A percentile compares a stretch with the other conserved stretches of the same genome.
Evolutionary conservation across 2,797 vertebrate species (phyloP).

Genomic region (Polyboroides typus): DNA sequence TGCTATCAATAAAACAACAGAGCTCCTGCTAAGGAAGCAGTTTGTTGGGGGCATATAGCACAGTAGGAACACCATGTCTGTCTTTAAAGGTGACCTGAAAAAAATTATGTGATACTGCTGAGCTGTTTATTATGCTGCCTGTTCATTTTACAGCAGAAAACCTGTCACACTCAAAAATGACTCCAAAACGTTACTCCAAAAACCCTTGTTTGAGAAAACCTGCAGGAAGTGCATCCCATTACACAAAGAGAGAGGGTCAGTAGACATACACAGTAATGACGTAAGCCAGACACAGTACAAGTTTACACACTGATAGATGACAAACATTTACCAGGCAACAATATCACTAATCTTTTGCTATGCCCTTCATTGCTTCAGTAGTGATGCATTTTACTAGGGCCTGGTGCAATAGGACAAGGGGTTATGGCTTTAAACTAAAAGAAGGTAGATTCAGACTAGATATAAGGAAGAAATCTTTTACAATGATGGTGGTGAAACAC

Average conservation of each 20-base stretch:
- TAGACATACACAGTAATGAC: not conserved
- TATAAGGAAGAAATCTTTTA: not conserved
- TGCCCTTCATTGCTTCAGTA: not conserved
- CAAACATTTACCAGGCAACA: not conserved
- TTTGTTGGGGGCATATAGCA: constrained; percentile 30
- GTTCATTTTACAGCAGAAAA: not conserved
- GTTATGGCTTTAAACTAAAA: not conserved
- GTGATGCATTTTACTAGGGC: not conserved
- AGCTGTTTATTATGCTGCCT: not conserved
- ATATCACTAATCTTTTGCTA: not conserved
- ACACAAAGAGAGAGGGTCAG: not conserved
- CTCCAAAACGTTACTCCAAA: not conserved
- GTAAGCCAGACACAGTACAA: not conserved
- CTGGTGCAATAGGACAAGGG: rapidly evolving
- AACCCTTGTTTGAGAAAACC: not conserved
- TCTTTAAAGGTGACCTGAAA: constrained; percentile 53
- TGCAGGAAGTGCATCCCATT: not conserved
- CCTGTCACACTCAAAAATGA: not conserved
- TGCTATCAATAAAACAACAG: constrained; percentile 52
- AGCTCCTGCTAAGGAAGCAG: constrained; percentile 49
- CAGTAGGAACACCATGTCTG: constrained; percentile 23
- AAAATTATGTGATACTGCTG: not conserved
- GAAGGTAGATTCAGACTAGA: not conserved
- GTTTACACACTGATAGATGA: not conserved
- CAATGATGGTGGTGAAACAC: not conserved